phyloP scores from a whole-genome alignment of 2,797 vertebrate species.

The Dermochelys coriacea region DNA sequence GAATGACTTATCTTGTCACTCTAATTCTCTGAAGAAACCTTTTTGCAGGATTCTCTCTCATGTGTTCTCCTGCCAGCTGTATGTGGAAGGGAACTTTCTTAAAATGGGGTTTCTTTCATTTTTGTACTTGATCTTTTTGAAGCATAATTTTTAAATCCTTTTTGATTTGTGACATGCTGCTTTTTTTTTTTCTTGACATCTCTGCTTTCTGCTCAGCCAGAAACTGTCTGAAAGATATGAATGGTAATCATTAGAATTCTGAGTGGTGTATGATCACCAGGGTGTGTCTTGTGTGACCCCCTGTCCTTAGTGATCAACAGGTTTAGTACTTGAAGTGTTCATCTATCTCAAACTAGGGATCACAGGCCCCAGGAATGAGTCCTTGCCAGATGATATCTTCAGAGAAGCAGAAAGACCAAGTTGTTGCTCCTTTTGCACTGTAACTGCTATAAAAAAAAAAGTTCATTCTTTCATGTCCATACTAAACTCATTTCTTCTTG shows the following conservation, averaged over 20 bases:
- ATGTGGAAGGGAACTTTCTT: background rate
- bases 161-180: too few relatives aligned
- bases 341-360: background rate
- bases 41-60: background rate
- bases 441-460: background rate
- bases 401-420: background rate
- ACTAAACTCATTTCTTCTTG: slow-evolving; percentile 42
- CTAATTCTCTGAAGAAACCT: background rate
- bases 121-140: too few relatives aligned
- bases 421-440: background rate
- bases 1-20: background rate
- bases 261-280: too few relatives aligned
- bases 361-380: fast-evolving
- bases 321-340: background rate
- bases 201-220: too few relatives aligned
- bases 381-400: background rate
- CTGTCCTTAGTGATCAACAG: too few relatives aligned
- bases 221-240: too few relatives aligned
- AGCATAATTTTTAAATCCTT: too few relatives aligned
- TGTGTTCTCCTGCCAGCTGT: slow-evolving; percentile 10
- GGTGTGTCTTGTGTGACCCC: too few relatives aligned
- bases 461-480: slow-evolving; percentile 31
- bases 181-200: too few relatives aligned
- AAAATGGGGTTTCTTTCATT: too few relatives aligned
- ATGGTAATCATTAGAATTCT: too few relatives aligned